Base-by-base conservation (phyloP, 2,888 invertebrate species). In the Lepidonotus clava region DNA sequence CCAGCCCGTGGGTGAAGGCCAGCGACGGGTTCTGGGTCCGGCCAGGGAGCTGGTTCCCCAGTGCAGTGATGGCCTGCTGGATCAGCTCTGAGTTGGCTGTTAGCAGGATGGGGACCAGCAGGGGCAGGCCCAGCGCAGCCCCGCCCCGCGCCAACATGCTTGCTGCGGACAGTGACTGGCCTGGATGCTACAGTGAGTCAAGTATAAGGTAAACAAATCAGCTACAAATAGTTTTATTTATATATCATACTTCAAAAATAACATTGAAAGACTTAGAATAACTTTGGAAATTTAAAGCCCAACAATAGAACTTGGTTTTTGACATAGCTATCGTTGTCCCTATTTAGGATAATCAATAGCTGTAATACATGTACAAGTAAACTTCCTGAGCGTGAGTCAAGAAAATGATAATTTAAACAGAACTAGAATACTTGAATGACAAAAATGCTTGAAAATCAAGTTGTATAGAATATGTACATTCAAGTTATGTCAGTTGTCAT, bases 141-240 rank as follows among this genome's bases (percentile, higher is more conserved):
- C 91, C 88, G 11, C 91, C 90, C 66, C 91, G 91, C 36, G 91
- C 92, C 84, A 92, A 85, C 0, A 91, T 85, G 83, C 92, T 92
- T 21, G 92, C 91, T 41, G 91, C 90, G 1, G 80, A 80, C 46
- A 80, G 46, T 18, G 80, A 41, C 80, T 80, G 80, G 80, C 80
- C 80, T 1, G 80, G 80, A 46, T 80, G 80, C 80, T 80, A 28
- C 18, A 32, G 18, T 8, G 18, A 18, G 46, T 46, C 46, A 46
- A 46, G 66, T 6, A n/a, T 8, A 8, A 66, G 6, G 66, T 46
- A 46, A 18, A 8, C 46, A 46, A 46, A 46, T 66, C 6, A 28
- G 21, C 51, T 51, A 11, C 18, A 51, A 51, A 51, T 18, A 51
- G 11, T 51, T 51, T 51, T 51, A 51, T 51, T 51, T 51, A 51